Percentiles rank a stretch among this genome's conserved stretches.
Conservation (phyloP, 1,140 invertebrate genomes). For the Leptopilina boulardi region DNA sequence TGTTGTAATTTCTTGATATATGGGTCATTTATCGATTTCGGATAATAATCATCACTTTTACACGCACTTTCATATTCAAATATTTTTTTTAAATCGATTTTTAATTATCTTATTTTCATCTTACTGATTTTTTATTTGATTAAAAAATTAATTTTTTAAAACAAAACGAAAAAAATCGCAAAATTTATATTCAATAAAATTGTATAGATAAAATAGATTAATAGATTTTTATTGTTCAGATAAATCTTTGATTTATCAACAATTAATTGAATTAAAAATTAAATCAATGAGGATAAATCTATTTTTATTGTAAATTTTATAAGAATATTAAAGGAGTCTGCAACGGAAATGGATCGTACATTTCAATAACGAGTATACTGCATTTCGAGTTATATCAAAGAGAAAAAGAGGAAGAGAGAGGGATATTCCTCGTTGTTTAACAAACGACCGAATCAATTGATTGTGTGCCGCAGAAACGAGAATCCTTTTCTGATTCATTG, state of each 20-base stretch:
- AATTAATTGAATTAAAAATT: too few relatives aligned
- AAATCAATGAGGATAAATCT: too few relatives aligned
- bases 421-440: slow-evolving; percentile 1
- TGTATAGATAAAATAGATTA: too few relatives aligned
- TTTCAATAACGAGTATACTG: neutral
- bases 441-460: slow-evolving; percentile 20
- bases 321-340: neutral
- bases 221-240: too few relatives aligned
- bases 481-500: neutral
- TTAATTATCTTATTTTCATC: neutral
- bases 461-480: neutral
- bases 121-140: neutral
- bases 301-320: neutral
- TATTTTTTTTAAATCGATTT: neutral
- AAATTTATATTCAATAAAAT: too few relatives aligned
- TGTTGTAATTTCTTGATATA: neutral
- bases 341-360: neutral
- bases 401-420: too few relatives aligned
- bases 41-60: neutral
- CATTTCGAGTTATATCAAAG: neutral
- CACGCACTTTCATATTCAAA: neutral
- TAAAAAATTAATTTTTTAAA: too few relatives aligned
- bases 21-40: neutral
- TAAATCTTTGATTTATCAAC: too few relatives aligned
- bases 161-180: too few relatives aligned